phyloP scores from a whole-genome alignment of 2,113 vertebrate genomes.

The Nasalis larvatus region DNA sequence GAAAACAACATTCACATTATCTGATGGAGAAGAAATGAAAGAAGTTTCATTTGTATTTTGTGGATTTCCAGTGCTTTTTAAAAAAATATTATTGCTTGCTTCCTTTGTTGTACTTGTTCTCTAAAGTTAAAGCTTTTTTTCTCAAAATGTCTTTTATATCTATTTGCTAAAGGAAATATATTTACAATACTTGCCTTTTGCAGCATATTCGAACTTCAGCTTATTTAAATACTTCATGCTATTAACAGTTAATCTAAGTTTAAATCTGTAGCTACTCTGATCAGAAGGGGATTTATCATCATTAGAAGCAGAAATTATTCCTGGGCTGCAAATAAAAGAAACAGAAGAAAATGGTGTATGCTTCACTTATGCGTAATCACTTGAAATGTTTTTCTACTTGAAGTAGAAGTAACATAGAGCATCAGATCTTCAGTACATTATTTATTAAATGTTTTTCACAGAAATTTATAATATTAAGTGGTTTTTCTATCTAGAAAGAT shows the following conservation, averaged over 20 bases:
- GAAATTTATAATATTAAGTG: constrained; percentile 20
- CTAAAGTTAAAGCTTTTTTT: constrained; percentile 42
- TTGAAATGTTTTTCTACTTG: constrained; percentile 21
- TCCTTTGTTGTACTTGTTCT: not conserved
- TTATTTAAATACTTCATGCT: not conserved
- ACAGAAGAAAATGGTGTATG: not conserved
- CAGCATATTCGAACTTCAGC: not conserved
- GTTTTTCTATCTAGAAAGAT: not conserved
- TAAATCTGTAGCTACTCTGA: not conserved
- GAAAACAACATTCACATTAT: not conserved
- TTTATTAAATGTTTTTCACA: constrained; percentile 23
- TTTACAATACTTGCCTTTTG: not conserved
- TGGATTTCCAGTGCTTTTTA: not conserved
- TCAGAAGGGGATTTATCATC: not conserved
- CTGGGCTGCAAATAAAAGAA: constrained; percentile 27
- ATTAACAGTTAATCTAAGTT: not conserved
- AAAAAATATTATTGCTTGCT: not conserved
- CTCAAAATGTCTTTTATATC: constrained; percentile 14
- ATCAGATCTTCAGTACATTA: not conserved
- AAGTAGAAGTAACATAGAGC: not conserved
- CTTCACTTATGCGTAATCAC: not conserved
- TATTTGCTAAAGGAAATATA: constrained; percentile 20
- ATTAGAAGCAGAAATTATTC: constrained; percentile 17
- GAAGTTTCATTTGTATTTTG: not conserved
- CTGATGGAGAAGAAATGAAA: not conserved